Evolutionary conservation across 1,140 invertebrate species (phyloP), one percentile per base, ranked within the genome.

Genomic region (Lordiphosa stackelbergi): DNA sequence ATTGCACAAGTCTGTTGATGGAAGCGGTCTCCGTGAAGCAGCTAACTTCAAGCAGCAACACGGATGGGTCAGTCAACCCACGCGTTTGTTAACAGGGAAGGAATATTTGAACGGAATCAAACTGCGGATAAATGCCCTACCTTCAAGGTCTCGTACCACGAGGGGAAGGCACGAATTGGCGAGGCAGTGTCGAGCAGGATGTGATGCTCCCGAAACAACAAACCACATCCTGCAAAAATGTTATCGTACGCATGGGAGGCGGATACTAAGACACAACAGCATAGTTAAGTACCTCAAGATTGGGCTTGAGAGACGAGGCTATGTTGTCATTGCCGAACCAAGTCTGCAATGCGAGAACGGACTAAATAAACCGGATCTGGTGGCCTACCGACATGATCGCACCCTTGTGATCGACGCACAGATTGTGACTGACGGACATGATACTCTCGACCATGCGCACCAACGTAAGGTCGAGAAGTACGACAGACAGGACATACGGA

Each of bases 1-100:
- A n/a, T n/a, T n/a, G n/a, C n/a, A n/a, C n/a, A n/a, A n/a, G n/a
- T n/a, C n/a, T n/a, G n/a, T n/a, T n/a, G n/a, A n/a, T n/a, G n/a
- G n/a, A n/a, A n/a, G n/a, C n/a, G n/a, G n/a, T n/a, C n/a, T n/a
- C n/a, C n/a, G n/a, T n/a, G n/a, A n/a, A n/a, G 62, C 51, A 5
- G 43, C 31, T 10, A 47, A 31, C 3, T 57, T 34, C 41, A 13
- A 12, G 19, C 54, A 40, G 35, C 54, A 56, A 24, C 58, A 54
- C 24, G 42, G 58, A 7, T 54, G 52, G 52, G 58, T 47, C 0
- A 19, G 28, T 45, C 34, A 64, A 2, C 49, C 49, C 42, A 64
- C 51, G 35, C 34, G 91, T 90, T 49, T 52, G 10, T 2, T 61
- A 45, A 61, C 28, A 90, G 90, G 90, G 89, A 91, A 90, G 89